Percentiles rank a stretch among this genome's conserved stretches.
Conservation (phyloP, 2,797 vertebrate genomes). For the Tamandua tetradactyla region DNA sequence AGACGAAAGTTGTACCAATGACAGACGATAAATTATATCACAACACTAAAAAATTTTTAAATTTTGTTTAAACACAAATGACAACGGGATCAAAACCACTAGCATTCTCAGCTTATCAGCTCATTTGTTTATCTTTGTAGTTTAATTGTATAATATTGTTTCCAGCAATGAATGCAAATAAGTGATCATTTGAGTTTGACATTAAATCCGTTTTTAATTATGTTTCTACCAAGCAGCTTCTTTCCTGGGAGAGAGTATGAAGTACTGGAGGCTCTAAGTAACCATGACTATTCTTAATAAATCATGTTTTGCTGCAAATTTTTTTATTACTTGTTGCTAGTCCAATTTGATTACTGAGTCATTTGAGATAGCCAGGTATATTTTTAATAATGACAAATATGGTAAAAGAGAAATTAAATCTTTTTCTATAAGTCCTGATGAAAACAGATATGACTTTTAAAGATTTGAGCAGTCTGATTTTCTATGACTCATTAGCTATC, state of each 20-base stretch:
- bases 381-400: not conserved
- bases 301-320: not conserved
- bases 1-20: not conserved
- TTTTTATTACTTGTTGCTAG: not conserved
- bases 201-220: not conserved
- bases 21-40: slow-evolving; percentile 9
- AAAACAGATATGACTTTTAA: not conserved
- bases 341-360: not conserved
- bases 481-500: not conserved
- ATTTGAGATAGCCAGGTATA: not conserved
- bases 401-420: not conserved
- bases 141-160: slow-evolving; percentile 24
- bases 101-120: not conserved
- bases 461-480: not conserved
- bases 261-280: not conserved
- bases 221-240: not conserved
- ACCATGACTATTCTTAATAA: not conserved
- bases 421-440: not conserved
- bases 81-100: not conserved
- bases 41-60: not conserved
- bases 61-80: slow-evolving; percentile 12
- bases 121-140: not conserved
- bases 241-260: not conserved
- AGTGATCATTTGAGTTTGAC: not conserved
- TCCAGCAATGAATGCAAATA: not conserved